Evolutionary conservation across 2,888 invertebrate genomes (phyloP), one percentile per base, ranked within the genome.

Genomic region (Cacoxenus indagator): DNA sequence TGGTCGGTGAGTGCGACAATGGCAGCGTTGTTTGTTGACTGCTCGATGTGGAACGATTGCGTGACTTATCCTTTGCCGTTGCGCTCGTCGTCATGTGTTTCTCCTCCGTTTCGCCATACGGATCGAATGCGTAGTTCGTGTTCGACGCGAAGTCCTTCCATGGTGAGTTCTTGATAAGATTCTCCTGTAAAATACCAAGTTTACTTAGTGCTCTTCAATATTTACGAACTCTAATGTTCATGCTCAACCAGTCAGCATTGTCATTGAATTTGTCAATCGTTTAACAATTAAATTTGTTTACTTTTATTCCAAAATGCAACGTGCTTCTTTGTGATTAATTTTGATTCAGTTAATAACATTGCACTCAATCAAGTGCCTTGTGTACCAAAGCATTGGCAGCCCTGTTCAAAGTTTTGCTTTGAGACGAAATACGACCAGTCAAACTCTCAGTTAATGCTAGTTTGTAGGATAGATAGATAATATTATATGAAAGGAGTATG

Each of bases 111-210:
- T 95, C 96, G n/a, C 87, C 88, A 86, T 93, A 95, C 0, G 95
- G 93, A 82, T 96, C 96, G 88, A 96, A 96, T 0, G 95, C 96
- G 88, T 96, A 96, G 88, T 96, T 96, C 0, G 95, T 95, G 87
- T 94, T 95, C 1, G 92, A 90, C 65, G 86, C 81, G 86, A 96
- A 96, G 85, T 96, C 96, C 85, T 95, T 95, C 96, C 96, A 96
- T 0, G 95, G 95, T 19, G 94, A 92, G 86, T 92, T 94, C 24
- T 94, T 93, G 76, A 96, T 94, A 61, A 96, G 89, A 78, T 93
- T 94, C 78, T 95, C 95, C 95, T 96, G 90, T 26, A 89, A 86
- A 76, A 54, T 43, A 59, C 1, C 9, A 55, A n/a, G 17, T 48
- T 48, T 45, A 67, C 19, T 22, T 22, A 57, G 26, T 43, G 55